Evolutionary conservation across 2,113 vertebrate species (phyloP).

Genomic region (Sander vitreus): DNA sequence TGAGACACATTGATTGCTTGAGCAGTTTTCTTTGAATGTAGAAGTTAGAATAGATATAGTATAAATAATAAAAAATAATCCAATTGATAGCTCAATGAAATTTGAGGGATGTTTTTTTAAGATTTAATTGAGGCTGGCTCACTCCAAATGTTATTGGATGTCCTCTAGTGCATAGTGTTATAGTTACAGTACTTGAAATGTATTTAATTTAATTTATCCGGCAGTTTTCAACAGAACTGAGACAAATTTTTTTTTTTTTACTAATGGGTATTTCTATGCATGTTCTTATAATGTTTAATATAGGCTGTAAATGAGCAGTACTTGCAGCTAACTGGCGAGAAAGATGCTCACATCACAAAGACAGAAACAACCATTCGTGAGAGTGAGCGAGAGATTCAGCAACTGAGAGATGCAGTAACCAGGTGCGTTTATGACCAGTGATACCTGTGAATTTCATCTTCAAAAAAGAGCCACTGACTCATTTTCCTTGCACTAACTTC

Average conservation of each 20-base stretch:
- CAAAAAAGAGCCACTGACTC: neutral
- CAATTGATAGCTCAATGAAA: neutral
- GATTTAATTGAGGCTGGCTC: neutral
- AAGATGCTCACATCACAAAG: conserved; percentile 83
- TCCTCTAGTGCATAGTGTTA: neutral
- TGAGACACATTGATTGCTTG: conserved; percentile 24
- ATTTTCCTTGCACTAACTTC: neutral
- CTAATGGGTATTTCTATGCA: neutral
- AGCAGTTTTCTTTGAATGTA: conserved; percentile 28
- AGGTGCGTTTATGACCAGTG: conserved; percentile 78
- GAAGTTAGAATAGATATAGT: conserved; percentile 7
- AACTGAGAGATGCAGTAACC: conserved; percentile 80
- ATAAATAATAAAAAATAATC: neutral
- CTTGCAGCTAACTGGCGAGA: conserved; percentile 81
- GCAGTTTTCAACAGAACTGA: neutral
- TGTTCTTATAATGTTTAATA: conserved; percentile 9
- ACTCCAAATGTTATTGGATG: neutral
- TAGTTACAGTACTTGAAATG: neutral
- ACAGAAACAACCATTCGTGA: conserved; percentile 80
- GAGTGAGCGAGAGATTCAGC: conserved; percentile 82
- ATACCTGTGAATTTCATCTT: neutral
- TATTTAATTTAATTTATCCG: too few relatives aligned
- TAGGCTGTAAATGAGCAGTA: conserved; percentile 84
- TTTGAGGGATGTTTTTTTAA: neutral
- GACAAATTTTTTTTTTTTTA: neutral